Evolutionary conservation across 2,113 vertebrate species (phyloP).

Genomic region (Limanda limanda): DNA sequence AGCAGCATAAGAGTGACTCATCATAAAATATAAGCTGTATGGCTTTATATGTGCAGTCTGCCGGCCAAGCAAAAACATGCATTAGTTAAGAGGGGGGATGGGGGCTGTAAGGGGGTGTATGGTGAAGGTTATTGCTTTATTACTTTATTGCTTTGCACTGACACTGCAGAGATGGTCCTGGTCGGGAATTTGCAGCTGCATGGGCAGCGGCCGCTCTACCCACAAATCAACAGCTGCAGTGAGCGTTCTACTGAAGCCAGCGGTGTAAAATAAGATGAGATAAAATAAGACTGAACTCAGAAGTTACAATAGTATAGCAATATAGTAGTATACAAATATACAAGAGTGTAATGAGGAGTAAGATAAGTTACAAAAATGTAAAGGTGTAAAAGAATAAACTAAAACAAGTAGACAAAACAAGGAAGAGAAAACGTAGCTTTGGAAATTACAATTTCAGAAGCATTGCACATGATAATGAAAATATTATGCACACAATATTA

Average conservation of each 20-base stretch:
- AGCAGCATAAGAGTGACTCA: neutral
- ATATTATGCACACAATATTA: too few relatives aligned
- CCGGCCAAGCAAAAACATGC: neutral
- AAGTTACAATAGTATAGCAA: too few relatives aligned
- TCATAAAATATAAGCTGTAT: neutral
- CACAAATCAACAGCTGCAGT: neutral
- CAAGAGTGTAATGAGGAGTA: too few relatives aligned
- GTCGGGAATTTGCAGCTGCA: neutral
- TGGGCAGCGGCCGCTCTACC: neutral
- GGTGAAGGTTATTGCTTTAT: constrained; percentile 1
- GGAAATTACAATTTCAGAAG: too few relatives aligned
- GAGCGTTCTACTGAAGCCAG: neutral
- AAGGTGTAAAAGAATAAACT: too few relatives aligned
- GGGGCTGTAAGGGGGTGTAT: neutral
- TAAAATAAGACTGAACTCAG: neutral
- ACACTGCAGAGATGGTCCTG: constrained; percentile 1
- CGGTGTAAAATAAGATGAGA: neutral
- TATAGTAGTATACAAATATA: too few relatives aligned
- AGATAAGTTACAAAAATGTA: too few relatives aligned
- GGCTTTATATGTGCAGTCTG: neutral
- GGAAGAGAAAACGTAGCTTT: too few relatives aligned
- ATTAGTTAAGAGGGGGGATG: neutral
- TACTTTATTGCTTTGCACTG: neutral
- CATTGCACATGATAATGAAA: too few relatives aligned
- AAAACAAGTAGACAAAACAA: too few relatives aligned